These are phyloP conservation scores for Tapera naevia DNA, from an alignment of 2,797 vertebrate genomes.

Conservation along the genomic window DNA sequence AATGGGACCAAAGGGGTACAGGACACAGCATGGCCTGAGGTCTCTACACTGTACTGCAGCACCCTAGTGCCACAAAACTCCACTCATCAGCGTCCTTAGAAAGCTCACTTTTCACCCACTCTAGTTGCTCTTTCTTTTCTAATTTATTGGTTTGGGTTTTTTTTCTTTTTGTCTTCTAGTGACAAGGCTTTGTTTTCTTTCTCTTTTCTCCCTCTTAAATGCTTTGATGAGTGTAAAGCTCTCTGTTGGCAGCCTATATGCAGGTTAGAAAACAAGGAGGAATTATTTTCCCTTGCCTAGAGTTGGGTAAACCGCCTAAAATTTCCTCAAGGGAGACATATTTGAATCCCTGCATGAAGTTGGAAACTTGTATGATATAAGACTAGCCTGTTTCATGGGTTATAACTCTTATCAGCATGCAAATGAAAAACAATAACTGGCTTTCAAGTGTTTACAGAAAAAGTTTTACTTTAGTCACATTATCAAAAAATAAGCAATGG, in stretches of 20 bases:
- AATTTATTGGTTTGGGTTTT: background rate
- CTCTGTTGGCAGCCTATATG: background rate
- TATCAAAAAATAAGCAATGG: background rate
- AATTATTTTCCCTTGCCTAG: background rate
- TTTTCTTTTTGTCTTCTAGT: background rate
- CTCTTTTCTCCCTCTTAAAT: background rate
- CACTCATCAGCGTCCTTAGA: background rate
- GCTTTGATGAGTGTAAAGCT: background rate
- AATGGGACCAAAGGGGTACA: background rate
- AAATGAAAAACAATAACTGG: background rate
- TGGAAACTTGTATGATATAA: background rate
- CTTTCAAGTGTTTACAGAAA: background rate
- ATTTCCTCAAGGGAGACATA: background rate
- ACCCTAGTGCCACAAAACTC: background rate
- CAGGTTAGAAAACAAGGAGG: background rate
- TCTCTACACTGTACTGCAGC: background rate
- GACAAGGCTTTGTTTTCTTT: background rate
- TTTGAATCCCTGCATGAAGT: conserved; percentile 16
- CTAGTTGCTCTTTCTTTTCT: background rate
- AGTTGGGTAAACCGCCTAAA: background rate
- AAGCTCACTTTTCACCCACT: background rate
- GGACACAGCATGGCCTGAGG: accelerated
- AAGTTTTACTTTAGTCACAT: background rate
- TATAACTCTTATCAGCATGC: conserved; percentile 15
- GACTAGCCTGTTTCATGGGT: conserved; percentile 23